A percentile compares a stretch with the other conserved stretches of the same genome.
These are phyloP conservation scores for Nemoura dubitans DNA, from an alignment of 2,888 invertebrate genomes.

Conservation along the genomic window DNA sequence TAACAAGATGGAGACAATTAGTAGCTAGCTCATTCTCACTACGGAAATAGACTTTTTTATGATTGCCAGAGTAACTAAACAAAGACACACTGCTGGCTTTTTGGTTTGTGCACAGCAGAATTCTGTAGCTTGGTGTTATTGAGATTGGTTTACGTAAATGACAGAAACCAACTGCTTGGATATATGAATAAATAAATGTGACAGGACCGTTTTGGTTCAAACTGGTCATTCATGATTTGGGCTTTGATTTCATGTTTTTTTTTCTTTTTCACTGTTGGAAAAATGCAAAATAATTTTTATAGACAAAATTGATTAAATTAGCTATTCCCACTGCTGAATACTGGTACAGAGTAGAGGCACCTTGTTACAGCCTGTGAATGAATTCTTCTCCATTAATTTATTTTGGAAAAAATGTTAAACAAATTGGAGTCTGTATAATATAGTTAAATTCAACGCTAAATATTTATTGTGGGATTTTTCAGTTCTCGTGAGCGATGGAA, in stretches of 20 bases:
- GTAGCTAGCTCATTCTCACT: conserved; percentile 1
- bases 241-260: no score
- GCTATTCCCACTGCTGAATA: no score
- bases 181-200: background rate
- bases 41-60: conserved; percentile 25
- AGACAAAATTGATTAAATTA: no score
- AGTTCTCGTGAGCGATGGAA: conserved; percentile 22
- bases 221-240: no score
- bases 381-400: no score
- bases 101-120: background rate
- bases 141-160: background rate
- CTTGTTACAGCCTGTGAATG: no score
- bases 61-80: background rate
- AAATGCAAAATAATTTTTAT: no score
- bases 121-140: background rate
- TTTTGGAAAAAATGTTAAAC: no score
- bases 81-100: background rate
- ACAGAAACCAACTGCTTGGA: background rate
- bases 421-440: no score
- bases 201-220: background rate
- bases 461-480: background rate
- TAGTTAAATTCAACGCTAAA: no score
- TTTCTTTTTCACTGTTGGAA: conserved; percentile 1
- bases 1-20: conserved; percentile 24
- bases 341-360: no score